A percentile compares a stretch with the other conserved stretches of the same genome.
phyloP scores from a whole-genome alignment of 2,888 invertebrate species.

The Schizotus pectinicornis region DNA sequence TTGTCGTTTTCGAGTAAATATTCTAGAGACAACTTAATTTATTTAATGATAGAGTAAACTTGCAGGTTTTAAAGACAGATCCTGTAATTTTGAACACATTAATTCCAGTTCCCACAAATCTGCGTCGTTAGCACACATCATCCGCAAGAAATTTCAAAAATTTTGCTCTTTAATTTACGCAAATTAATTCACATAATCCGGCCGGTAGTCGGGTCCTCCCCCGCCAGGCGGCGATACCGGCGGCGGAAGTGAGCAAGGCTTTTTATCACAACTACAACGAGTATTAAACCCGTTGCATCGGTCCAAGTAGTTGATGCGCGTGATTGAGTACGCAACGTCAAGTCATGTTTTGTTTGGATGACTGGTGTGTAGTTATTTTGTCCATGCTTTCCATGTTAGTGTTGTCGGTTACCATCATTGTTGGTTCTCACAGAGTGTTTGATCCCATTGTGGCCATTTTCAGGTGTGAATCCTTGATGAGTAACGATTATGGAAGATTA shows the following conservation, averaged over 20 bases:
- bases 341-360: slow-evolving; percentile 25
- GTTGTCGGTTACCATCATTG: slow-evolving; percentile 10
- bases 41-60: slow-evolving; percentile 28
- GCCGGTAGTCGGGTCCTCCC: slow-evolving; percentile 42
- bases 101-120: slow-evolving; percentile 24
- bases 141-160: slow-evolving; percentile 7
- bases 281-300: slow-evolving; percentile 45
- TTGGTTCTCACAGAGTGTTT: slow-evolving; percentile 8
- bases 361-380: slow-evolving; percentile 31
- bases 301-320: slow-evolving; percentile 38
- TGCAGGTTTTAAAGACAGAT: slow-evolving; percentile 20
- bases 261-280: slow-evolving; percentile 52
- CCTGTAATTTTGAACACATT: slow-evolving; percentile 28
- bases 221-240: slow-evolving; percentile 43
- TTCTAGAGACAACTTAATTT: slow-evolving; percentile 31
- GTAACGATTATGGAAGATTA: too few species aligned
- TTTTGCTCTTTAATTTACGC: slow-evolving; percentile 8
- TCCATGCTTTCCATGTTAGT: slow-evolving; percentile 18
- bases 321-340: slow-evolving; percentile 4
- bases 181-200: slow-evolving; percentile 33
- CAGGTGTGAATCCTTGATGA: too few species aligned
- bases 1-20: slow-evolving; percentile 20
- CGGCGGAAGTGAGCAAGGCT: slow-evolving; percentile 54
- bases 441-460: too few species aligned
- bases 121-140: not conserved